Evolutionary conservation across 1,140 invertebrate species (phyloP), one percentile per base, ranked within the genome.

Genomic region (Subanguina moxae): DNA sequence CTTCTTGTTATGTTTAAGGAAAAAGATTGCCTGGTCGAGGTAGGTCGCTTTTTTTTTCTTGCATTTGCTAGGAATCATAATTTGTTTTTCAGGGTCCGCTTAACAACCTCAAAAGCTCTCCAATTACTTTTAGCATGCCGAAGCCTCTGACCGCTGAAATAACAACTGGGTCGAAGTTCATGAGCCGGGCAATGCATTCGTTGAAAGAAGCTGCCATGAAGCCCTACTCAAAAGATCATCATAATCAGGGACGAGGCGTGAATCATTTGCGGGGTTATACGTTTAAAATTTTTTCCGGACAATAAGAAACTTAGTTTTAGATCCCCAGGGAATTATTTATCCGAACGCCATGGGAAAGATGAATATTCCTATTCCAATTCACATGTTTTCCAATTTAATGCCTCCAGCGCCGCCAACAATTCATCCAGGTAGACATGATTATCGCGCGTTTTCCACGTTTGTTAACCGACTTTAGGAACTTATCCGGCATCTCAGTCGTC

Each of bases 1-100:
- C 84, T 99, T 67, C 85, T 99, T 23, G 92, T 90, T 43, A 96
- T 95, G 80, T 99, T 95, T 85, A 98, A 98, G 82, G 94, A 98
- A 80, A 91, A 95, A 73, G 92, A 93, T 80, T 92, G 96, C 32
- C 85, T 99, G 1, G 94, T 97, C 0, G 96, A 99, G 32, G 32
- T 38, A 38, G 32, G n/a, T n/a, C n/a, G n/a, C 11, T 38, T 38
- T 38, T 38, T 38, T 38, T 38, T 5, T 38, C 32, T 38, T 11
- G 11, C 11, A 5, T 3, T 38, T 38, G 11, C 11, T 38, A 11
- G 11, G 11, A 38, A 38, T 38, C 32, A 38, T 38, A 5, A 38
- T 5, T 5, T 38, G 32, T 38, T 38, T 38, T 38, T 38, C n/a
- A 38, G 85, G 96, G 96, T 0, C 94, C 95, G 0, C 84, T 99